Base-by-base conservation (phyloP, 2,113 vertebrate genomes). In the Gallinago jamesoni region DNA sequence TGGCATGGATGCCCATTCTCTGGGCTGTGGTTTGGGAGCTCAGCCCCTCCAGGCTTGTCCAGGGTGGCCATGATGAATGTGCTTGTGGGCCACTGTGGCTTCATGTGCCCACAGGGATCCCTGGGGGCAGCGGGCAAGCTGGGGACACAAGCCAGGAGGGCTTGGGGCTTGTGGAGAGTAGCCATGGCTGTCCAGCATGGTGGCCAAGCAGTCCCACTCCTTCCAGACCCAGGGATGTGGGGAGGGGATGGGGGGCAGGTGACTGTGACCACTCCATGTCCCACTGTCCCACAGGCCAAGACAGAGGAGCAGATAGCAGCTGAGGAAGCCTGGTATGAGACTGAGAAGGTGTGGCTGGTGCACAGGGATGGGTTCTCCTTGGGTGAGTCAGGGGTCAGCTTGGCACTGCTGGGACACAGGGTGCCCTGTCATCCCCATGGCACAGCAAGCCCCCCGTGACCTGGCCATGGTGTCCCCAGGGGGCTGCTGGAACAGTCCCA, bases 281-380 rank as follows among this genome's bases (percentile, higher is more conserved):
- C 50, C 17, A 7, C 84, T 68, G 60, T 93, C 72, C 85, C 30
- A 4, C 89, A 99, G 99, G 99, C 99, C 81, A 99, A 99, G 97
- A 99, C 99, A 0, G 99, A 99, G 95, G 99, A 99, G 96, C 99
- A 99, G 98, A 99, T 99, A 6, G 98, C 98, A 1, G 98, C 98
- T 0, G 99, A 99, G 94, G 99, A 99, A 96, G 98, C 98, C 88
- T 99, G 99, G 99, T 99, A 99, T 11, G 99, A 99, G 97, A 99
- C 99, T 0, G 99, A 99, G 95, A 99, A 99, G 90, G 98, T 99
- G 96, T 99, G 99, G 99, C 98, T 99, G 88, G 98, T 99, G 96
- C 99, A 99, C 98, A 99, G 98, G 93, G 98, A 99, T 75, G 99
- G 99, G 76, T 99, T 99, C 97, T 99, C 99, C n/a, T 97, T 99